Percentiles rank a stretch among this genome's conserved stretches.
phyloP scores from a whole-genome alignment of 2,888 invertebrate genomes.

The Masnerella sp. region DNA sequence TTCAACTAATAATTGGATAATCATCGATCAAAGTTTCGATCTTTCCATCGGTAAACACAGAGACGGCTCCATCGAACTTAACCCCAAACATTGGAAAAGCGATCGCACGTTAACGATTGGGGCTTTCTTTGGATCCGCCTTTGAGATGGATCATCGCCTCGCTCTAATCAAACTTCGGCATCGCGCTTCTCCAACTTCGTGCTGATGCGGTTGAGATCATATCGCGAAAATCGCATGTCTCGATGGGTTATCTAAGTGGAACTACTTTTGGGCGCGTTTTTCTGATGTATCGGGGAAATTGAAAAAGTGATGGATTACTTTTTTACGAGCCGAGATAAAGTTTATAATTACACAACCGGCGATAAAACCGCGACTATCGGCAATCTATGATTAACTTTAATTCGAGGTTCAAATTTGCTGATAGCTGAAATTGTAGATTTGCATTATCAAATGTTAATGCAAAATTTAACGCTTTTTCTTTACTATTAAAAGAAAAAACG shows the following conservation, averaged over 20 bases:
- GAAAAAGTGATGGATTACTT: slow-evolving; percentile 50
- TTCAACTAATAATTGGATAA: slow-evolving; percentile 19
- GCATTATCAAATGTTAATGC: too few species aligned
- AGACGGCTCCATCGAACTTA: slow-evolving; percentile 18
- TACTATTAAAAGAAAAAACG: too few species aligned
- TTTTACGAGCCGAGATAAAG: slow-evolving; percentile 37
- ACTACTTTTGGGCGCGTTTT: slow-evolving; percentile 35
- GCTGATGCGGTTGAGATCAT: slow-evolving; percentile 39
- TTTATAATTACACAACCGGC: slow-evolving; percentile 21
- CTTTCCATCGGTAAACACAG: slow-evolving; percentile 21
- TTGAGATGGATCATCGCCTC: slow-evolving; percentile 39
- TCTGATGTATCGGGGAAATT: slow-evolving; percentile 44
- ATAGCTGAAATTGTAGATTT: too few species aligned
- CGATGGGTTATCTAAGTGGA: slow-evolving; percentile 34
- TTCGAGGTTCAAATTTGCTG: too few species aligned
- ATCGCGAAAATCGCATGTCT: slow-evolving; percentile 42
- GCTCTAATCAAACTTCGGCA: slow-evolving; percentile 31
- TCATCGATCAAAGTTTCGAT: slow-evolving; percentile 7
- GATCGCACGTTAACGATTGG: slow-evolving; percentile 33
- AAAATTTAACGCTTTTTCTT: too few species aligned
- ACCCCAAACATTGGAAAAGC: slow-evolving; percentile 27
- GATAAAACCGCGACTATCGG: neutral
- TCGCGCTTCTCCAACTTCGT: slow-evolving; percentile 26
- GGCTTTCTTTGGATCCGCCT: slow-evolving; percentile 30
- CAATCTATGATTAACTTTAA: slow-evolving; percentile 2